A percentile compares a stretch with the other conserved stretches of the same genome.
These are phyloP conservation scores for Poecilia wingei DNA, from an alignment of 2,797 vertebrate species.

Conservation along the genomic window DNA sequence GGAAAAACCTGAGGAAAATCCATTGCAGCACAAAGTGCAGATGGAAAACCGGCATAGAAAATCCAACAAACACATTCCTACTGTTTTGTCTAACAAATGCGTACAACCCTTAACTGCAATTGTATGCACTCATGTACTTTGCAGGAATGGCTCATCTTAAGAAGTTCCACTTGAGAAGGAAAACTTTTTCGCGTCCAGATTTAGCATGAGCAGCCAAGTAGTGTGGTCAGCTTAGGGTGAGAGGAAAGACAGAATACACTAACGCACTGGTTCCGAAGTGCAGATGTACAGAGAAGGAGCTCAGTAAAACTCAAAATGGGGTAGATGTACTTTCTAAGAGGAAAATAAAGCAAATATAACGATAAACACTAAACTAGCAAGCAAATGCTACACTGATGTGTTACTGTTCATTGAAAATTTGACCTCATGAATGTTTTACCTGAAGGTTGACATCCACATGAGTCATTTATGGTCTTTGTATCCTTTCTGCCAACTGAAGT, in stretches of 20 bases:
- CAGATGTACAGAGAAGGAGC: neutral
- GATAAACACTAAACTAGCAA: neutral
- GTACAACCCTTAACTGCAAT: neutral
- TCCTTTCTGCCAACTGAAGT: slow-evolving; percentile 15
- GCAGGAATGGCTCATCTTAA: neutral
- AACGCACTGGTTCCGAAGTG: neutral
- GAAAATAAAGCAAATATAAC: neutral
- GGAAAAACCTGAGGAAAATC: neutral
- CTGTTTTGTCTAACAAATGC: neutral
- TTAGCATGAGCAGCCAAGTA: neutral
- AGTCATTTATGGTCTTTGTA: slow-evolving; percentile 25
- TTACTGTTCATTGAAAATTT: neutral
- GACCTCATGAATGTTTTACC: neutral
- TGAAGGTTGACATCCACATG: slow-evolving; percentile 22
- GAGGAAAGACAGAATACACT: neutral
- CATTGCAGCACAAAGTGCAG: neutral
- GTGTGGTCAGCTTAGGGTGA: neutral
- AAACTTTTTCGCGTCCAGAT: neutral
- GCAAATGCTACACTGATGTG: neutral
- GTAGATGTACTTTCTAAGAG: neutral
- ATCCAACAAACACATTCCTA: neutral
- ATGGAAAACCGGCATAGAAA: neutral
- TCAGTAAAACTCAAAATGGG: neutral
- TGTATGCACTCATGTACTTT: neutral
- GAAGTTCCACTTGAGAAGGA: neutral